A percentile compares a stretch with the other conserved stretches of the same genome.
phyloP scores from a whole-genome alignment of 2,888 invertebrate genomes.

The Clivina fossor region DNA sequence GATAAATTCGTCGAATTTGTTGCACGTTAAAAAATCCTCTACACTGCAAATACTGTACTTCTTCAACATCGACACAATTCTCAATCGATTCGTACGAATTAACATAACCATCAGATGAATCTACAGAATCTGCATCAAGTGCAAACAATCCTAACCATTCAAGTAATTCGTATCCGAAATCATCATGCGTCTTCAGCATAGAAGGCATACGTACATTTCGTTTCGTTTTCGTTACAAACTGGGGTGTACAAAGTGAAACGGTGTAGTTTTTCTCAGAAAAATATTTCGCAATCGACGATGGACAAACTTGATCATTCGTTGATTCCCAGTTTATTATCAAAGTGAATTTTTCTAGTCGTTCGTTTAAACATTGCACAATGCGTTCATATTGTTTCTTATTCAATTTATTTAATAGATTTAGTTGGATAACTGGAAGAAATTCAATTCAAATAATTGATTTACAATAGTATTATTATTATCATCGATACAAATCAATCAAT shows the following conservation, averaged over 20 bases:
- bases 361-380: slow-evolving; percentile 49
- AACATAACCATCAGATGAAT: slow-evolving; percentile 48
- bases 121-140: slow-evolving; percentile 51
- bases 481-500: slow-evolving; percentile 5
- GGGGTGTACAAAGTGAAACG: slow-evolving; percentile 54
- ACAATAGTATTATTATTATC: slow-evolving; percentile 1
- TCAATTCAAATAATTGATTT: too few relatives aligned
- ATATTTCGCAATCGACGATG: slow-evolving; percentile 63
- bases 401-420: slow-evolving; percentile 55
- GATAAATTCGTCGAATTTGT: slow-evolving; percentile 50
- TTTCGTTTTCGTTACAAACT: slow-evolving; percentile 46
- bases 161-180: slow-evolving; percentile 50
- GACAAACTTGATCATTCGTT: slow-evolving; percentile 55
- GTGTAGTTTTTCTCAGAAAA: slow-evolving; percentile 54
- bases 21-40: slow-evolving; percentile 56
- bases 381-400: slow-evolving; percentile 56
- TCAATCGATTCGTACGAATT: slow-evolving; percentile 52
- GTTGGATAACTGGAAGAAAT: slow-evolving; percentile 54
- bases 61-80: slow-evolving; percentile 47
- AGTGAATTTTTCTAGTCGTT: slow-evolving; percentile 52
- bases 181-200: slow-evolving; percentile 41
- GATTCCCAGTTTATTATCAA: slow-evolving; percentile 59
- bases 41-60: slow-evolving; percentile 53
- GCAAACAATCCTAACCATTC: slow-evolving; percentile 62
- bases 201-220: slow-evolving; percentile 53